These are phyloP conservation scores for Platanista minor DNA, from an alignment of 2,113 vertebrate species.

Conservation along the genomic window DNA sequence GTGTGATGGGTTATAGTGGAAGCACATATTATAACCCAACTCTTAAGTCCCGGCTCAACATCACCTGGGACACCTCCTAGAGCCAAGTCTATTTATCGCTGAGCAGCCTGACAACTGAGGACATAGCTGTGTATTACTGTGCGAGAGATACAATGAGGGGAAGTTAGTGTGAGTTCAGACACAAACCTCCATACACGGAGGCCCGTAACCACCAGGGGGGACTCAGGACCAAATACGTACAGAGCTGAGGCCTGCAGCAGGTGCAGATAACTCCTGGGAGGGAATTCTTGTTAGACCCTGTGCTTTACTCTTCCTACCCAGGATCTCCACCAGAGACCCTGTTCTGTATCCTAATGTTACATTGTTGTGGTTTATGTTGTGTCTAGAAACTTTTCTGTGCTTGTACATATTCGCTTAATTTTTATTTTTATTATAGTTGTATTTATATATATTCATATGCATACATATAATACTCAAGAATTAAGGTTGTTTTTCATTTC, in stretches of 20 bases:
- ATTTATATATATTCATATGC: no score
- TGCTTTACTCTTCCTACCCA: not conserved
- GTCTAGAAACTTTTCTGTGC: not conserved
- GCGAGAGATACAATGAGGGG: not conserved
- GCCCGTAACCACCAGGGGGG: no score
- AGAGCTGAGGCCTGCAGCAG: no score
- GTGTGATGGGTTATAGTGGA: accelerated
- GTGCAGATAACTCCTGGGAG: not conserved
- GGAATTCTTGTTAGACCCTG: no score
- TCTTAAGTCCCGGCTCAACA: not conserved
- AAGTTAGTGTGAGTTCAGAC: accelerated
- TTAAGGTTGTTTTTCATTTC: not conserved
- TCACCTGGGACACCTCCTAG: not conserved
- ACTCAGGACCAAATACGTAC: accelerated
- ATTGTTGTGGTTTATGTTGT: not conserved
- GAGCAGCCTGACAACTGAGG: not conserved
- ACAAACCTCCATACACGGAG: not conserved
- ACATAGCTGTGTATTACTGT: not conserved
- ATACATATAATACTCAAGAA: not conserved
- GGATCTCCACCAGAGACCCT: no score
- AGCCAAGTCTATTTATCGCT: not conserved
- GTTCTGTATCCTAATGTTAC: not conserved
- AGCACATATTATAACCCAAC: accelerated
- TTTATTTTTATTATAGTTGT: no score
- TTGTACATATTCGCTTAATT: not conserved